Evolutionary conservation across 1,140 invertebrate species (phyloP), one percentile per base, ranked within the genome.

Genomic region (Kradibia gibbosae): DNA sequence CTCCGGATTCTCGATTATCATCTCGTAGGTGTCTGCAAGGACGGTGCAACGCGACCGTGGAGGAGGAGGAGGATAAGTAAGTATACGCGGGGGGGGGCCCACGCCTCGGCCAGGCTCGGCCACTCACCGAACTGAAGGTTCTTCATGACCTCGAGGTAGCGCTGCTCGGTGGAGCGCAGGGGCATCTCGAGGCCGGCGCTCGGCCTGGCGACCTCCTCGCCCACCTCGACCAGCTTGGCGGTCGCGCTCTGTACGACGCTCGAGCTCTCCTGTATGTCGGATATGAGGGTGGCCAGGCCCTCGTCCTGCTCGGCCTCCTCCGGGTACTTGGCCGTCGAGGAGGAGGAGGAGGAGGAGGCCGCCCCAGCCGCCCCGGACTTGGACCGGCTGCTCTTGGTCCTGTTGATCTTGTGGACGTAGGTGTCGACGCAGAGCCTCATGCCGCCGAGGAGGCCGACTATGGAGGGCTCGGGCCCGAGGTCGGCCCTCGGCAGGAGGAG

Each of bases 401-500:
- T 86, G 81, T 90, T 90, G 7, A 91, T 91, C 62, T 91, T 91
- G 65, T 89, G 87, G 15, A 96, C 94, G 88, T 99, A 99, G 0
- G 95, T 98, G 88, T 98, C 96, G 42, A 98, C 97, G 89, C 96
- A 97, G 60, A 94, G 93, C 87, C 95, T 96, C 97, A 99, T 98
- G 88, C 95, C 97, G 34, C 93, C 93, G 0, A 98, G 91, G 55
- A 98, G 92, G 22, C 94, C 93, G 5, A 93, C 92, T 36, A 95
- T 93, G 0, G 94, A 94, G 1, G 92, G 91, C 5, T 92, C 91
- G 3, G n/a, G n/a, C 74, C 75, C 0, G 86, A 85, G 83, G 48
- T 88, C 89, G 45, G 90, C 89, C 50, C 91, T 88, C 1, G 95
- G 94, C 79, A 95, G 88, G 1, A 97, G 89, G 20, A 97, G 87